Evolutionary conservation across 2,113 vertebrate species (phyloP), one percentile per base, ranked within the genome.

Genomic region (Benitochromis conjunctus): DNA sequence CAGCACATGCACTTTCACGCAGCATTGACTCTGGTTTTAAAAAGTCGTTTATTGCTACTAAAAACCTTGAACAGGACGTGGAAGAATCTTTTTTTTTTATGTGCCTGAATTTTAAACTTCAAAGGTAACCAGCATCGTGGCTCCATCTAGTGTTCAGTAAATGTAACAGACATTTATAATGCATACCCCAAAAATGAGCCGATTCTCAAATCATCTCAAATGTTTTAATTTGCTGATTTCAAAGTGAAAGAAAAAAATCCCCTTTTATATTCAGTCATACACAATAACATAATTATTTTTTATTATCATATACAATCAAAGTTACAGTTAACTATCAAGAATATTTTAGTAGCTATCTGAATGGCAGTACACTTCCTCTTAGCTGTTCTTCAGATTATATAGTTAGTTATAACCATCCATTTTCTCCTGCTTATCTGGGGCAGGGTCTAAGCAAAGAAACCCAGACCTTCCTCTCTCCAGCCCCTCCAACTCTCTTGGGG

Each of bases 61-160:
- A 29, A 66, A 46, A 21, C 18, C 16, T 19, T 29, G 24, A 60
- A 80, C 21, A 43, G 24, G 16, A 80, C 60, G 36, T 69, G 3
- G 3, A 36, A 16, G 6, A 5, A 29, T 36, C 7, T 26, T 26
- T 26, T 26, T 26, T 43, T 21, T 64, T 69, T 1, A 5, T n/a
- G 36, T 43, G 26, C 19, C 46, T 34, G 18, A 76, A 53, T 53
- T 21, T 53, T 53, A 53, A 76, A 34, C 26, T 51, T 11, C 51
- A 36, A 29, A 3, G 9, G 29, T 7, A 55, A 36, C 24, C 21
- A 34, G 54, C 0, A 29, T 46, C 2, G 3, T 55, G 19, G 54
- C 85, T 4, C 91, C 86, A 88, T 71, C 94, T 93, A 86, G 71
- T 90, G 93, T 86, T 77, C 57, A 36, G 13, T 82, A 4, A 26